phyloP scores from a whole-genome alignment of 2,888 invertebrate genomes.

The Ischnura elegans region DNA sequence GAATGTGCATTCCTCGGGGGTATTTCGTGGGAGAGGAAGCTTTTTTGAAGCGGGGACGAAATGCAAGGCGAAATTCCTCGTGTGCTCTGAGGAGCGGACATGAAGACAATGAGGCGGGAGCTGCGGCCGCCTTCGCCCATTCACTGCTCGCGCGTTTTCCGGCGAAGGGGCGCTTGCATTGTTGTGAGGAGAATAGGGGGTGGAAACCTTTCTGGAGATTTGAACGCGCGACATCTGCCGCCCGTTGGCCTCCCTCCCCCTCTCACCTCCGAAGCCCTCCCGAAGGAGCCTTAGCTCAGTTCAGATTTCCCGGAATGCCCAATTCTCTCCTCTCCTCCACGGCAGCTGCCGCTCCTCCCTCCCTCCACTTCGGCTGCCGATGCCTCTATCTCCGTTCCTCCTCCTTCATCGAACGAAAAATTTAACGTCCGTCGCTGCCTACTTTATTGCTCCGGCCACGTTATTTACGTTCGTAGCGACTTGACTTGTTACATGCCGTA shows the following conservation, averaged over 20 bases:
- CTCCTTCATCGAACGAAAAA: background rate
- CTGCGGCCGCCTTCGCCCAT: slow-evolving; percentile 1
- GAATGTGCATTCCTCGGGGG: background rate
- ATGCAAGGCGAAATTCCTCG: background rate
- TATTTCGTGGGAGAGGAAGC: slow-evolving; percentile 3
- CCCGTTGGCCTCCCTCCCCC: background rate
- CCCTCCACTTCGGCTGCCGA: background rate
- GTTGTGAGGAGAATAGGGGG: background rate
- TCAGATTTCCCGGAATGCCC: slow-evolving; percentile 36
- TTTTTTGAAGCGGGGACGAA: background rate
- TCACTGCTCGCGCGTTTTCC: background rate
- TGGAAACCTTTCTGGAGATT: slow-evolving; percentile 28
- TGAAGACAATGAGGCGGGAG: background rate
- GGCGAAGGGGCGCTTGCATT: slow-evolving; percentile 3
- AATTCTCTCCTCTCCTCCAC: background rate
- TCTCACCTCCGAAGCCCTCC: slow-evolving; percentile 7
- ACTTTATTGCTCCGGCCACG: no score
- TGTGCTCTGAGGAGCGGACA: slow-evolving; percentile 19
- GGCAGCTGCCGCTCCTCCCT: background rate
- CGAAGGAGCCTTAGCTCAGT: background rate
- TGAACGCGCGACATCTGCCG: slow-evolving; percentile 38
- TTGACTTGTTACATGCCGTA: no score
- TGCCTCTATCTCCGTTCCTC: background rate
- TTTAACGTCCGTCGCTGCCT: background rate
- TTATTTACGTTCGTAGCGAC: no score